Evolutionary conservation across 2,888 invertebrate species (phyloP).

Genomic region (Tuberolachnus salignus): DNA sequence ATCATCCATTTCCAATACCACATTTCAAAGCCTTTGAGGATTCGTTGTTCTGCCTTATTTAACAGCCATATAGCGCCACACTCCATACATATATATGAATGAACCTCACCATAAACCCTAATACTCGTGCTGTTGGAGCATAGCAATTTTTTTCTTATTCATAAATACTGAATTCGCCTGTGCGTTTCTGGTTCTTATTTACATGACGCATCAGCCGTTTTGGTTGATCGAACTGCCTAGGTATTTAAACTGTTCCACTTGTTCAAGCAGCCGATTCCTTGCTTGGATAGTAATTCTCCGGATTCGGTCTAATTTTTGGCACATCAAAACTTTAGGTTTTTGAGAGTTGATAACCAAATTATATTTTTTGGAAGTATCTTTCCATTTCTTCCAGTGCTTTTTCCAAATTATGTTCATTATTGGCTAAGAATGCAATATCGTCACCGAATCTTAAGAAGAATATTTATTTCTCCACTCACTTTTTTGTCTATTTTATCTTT

Average conservation of each 20-base stretch:
- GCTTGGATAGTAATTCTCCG: no score
- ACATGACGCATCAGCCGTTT: neutral
- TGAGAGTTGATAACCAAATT: no score
- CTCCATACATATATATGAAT: neutral
- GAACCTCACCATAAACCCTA: neutral
- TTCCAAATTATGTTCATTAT: no score
- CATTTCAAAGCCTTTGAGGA: neutral
- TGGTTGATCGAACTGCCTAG: neutral
- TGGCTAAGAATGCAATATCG: no score
- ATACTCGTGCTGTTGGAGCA: neutral
- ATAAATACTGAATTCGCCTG: slow-evolving; percentile 21
- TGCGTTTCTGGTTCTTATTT: slow-evolving; percentile 20
- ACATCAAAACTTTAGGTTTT: no score
- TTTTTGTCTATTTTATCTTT: no score
- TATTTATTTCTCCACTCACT: no score
- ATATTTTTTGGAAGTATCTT: no score
- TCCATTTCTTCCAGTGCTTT: no score
- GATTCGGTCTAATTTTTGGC: no score
- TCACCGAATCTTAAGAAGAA: no score
- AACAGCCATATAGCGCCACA: neutral
- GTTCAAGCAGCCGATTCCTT: neutral
- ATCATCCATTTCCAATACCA: neutral
- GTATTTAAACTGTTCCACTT: neutral
- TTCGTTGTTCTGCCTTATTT: neutral
- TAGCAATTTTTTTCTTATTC: slow-evolving; percentile 27